Conservation (phyloP, 2,113 vertebrate species). For the Tamias sibiricus region DNA sequence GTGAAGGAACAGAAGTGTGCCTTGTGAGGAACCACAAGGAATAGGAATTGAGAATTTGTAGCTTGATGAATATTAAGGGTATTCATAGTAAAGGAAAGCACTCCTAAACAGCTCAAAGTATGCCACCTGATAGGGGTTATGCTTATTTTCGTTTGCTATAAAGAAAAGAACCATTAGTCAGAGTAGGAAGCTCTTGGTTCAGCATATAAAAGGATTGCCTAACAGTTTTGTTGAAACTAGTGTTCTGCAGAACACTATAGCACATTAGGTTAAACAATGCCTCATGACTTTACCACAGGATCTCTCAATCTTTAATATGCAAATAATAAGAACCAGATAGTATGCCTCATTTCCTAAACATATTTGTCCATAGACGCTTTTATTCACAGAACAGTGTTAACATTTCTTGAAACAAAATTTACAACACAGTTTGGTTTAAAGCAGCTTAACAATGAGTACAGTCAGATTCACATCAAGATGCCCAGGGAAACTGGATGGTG, state of each 20-base stretch:
- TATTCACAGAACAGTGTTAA: slow-evolving; percentile 56
- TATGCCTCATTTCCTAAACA: background rate
- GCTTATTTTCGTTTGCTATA: background rate
- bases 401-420: slow-evolving; percentile 43
- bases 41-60: background rate
- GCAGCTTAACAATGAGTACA: slow-evolving; percentile 18
- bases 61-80: background rate
- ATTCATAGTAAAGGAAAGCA: background rate
- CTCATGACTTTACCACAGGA: background rate
- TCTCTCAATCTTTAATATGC: slow-evolving; percentile 1
- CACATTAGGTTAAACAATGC: background rate
- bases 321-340: slow-evolving; percentile 19
- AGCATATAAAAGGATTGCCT: background rate
- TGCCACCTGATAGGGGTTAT: background rate
- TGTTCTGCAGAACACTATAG: background rate
- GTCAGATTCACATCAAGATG: background rate
- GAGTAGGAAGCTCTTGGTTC: slow-evolving; percentile 11
- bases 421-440: slow-evolving; percentile 45
- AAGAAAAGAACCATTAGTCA: background rate
- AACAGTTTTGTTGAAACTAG: background rate
- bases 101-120: background rate
- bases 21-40: background rate
- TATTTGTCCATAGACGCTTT: slow-evolving; percentile 51
- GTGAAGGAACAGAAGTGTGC: background rate
- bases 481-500: background rate